Conservation (phyloP, 2,113 vertebrate species). For the Microcebus lehilahytsara region DNA sequence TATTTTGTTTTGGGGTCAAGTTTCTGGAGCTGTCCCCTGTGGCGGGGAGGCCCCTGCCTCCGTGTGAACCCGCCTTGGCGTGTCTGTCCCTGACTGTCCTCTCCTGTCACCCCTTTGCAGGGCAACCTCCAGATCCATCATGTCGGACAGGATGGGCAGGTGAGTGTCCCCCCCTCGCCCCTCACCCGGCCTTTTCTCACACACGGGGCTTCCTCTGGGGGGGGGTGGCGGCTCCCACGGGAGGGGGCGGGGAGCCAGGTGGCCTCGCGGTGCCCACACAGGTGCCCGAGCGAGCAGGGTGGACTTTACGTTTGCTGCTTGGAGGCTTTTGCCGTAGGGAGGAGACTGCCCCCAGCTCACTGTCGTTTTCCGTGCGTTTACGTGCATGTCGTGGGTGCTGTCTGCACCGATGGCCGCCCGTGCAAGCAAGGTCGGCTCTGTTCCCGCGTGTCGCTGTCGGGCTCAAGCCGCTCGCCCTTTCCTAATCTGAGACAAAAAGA, state of each 20-base stretch:
- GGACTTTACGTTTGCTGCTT: neutral
- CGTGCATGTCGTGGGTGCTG: neutral
- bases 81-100: neutral
- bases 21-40: neutral
- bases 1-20: neutral
- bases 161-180: slow-evolving; percentile 78
- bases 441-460: accelerated
- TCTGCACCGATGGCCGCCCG: neutral
- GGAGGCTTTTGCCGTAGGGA: neutral
- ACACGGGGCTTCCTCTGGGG: neutral
- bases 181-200: neutral
- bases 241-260: neutral
- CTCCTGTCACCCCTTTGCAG: slow-evolving; percentile 81
- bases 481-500: neutral
- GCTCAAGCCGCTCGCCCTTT: neutral
- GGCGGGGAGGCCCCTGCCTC: neutral
- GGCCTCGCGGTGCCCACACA: neutral
- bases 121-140: slow-evolving; percentile 99
- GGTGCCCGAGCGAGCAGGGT: neutral
- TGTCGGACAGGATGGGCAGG: slow-evolving; percentile 98
- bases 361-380: neutral
- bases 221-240: neutral
- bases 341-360: accelerated
- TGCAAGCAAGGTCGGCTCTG: neutral
- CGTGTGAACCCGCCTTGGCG: accelerated